Conservation (phyloP, 2,113 vertebrate species). For the Sander lucioperca region DNA sequence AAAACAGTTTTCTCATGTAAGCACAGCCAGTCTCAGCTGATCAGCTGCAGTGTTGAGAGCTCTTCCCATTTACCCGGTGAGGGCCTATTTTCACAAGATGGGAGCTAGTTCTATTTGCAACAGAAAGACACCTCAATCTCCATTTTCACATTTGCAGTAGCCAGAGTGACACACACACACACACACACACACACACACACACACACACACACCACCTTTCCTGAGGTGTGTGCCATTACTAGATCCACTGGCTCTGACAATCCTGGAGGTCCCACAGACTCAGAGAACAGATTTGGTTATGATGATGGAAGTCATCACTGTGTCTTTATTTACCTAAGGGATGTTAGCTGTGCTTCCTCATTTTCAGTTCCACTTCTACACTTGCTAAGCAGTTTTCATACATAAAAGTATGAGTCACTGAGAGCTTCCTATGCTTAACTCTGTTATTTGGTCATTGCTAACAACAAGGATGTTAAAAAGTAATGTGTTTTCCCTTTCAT, state of each 20-base stretch:
- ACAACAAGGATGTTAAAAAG: not conserved
- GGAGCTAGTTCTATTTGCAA: not conserved
- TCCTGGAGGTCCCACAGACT: not conserved
- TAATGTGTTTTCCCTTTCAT: not conserved
- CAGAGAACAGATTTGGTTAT: not conserved
- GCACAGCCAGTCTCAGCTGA: not conserved
- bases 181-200: no score
- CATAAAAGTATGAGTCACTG: constrained; percentile 5
- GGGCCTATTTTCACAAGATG: not conserved
- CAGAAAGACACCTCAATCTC: not conserved
- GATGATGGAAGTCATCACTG: not conserved
- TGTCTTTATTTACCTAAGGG: not conserved
- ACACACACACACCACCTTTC: not conserved
- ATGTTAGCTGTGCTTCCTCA: constrained; percentile 5
- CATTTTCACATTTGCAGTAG: constrained; percentile 8
- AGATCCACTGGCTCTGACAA: not conserved
- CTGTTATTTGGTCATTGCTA: constrained; percentile 13
- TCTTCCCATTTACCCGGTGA: not conserved
- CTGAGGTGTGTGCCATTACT: not conserved
- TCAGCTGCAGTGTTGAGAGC: not conserved
- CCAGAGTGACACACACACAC: not conserved
- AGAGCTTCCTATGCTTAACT: constrained; percentile 4
- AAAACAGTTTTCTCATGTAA: not conserved
- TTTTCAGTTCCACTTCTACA: constrained; percentile 5
- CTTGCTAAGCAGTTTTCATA: not conserved